Evolutionary conservation across 2,888 invertebrate species (phyloP), one percentile per base, ranked within the genome.

Genomic region (Seladonia tumulorum): DNA sequence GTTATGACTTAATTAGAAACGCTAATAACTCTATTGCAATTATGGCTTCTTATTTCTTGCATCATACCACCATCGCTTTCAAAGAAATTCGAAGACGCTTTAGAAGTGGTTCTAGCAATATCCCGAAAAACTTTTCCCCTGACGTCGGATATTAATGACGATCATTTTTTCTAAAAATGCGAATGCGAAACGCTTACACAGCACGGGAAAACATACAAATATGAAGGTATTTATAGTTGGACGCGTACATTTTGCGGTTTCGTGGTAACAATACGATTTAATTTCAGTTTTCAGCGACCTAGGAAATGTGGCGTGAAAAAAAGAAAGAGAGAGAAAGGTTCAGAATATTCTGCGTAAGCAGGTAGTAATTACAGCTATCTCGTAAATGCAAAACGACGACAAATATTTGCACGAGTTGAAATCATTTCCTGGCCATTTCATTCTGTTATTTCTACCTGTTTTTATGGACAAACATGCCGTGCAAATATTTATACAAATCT

Each of bases 81-180:
- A 63, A 16, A 29, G 29, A 35, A 63, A 29, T 63, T 63, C 63
- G 63, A 8, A 16, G 63, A 63, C 3, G n/a, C 14, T 63, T 63
- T 8, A 25, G 25, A 2, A 29, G 3, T 29, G 16, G 16, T 63
- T 18, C 29, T 18, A 18, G 18, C n/a, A 29, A 63, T 63, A 63
- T 14, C 18, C 35, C 16, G 63, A 63, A 63, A 63, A 8, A 29
- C 29, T 63, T 63, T 22, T 22, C 39, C 68, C 12, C 39, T 5
- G 39, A 35, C 35, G 5, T 5, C 35, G 35, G 35, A 76, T n/a
- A 76, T 47, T 42, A 79, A 79, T 39, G 49, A 79, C 29, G 35
- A 79, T 73, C 45, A 47, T 79, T 79, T 72, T 60, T 72, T 45
- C n/a, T n/a, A n/a, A n/a, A n/a, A n/a, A n/a, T n/a, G n/a, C n/a